Base-by-base conservation (phyloP, 2,113 vertebrate species). In the Phycodurus eques region DNA sequence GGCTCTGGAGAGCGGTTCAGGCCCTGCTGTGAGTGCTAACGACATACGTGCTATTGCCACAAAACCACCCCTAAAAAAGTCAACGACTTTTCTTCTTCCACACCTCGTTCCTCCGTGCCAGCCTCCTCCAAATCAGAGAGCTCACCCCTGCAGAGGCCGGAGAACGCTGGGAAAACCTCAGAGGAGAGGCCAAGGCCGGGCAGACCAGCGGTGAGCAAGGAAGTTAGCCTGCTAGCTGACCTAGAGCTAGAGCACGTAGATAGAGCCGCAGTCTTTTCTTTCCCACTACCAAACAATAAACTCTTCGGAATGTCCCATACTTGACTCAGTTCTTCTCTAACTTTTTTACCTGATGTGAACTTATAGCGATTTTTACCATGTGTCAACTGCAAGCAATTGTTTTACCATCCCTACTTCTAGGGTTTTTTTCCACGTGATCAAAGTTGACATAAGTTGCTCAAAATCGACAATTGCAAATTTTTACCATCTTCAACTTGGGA, bases 71-170 rank as follows among this genome's bases (percentile, higher is more conserved):
- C 22, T 6, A 14, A 61, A 61, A 59, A 61, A 22, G n/a, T 11
- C 39, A 60, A 14, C 47, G 77, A 83, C 60, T 63, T 20, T 75
- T 72, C 73, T 35, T 81, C 80, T 78, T 76, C 31, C 13, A 7
- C 59, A 14, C 39, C 82, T 81, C 79, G 79, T 42, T 88, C 80
- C 1, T 77, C 80, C 43, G 19, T 80, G 43, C 72, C 87, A 98
- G 97, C 97, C 42, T 97, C 96, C 7, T 98, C 96, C 82, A 98
- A 98, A 88, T 97, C 96, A 2, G 96, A 98, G 89, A 95, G 96
- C 33, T 96, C 96, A 0, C 95, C 96, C 69, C 95, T 95, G 0
- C 96, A 96, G 53, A 94, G 95, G 74, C 93, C 93, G 49, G 96
- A 98, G 89, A 94, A 91, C 70, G 92, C 90, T 84, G 90, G 85